Conservation (phyloP, 2,888 invertebrate species). For the Protophormia terraenovae region DNA sequence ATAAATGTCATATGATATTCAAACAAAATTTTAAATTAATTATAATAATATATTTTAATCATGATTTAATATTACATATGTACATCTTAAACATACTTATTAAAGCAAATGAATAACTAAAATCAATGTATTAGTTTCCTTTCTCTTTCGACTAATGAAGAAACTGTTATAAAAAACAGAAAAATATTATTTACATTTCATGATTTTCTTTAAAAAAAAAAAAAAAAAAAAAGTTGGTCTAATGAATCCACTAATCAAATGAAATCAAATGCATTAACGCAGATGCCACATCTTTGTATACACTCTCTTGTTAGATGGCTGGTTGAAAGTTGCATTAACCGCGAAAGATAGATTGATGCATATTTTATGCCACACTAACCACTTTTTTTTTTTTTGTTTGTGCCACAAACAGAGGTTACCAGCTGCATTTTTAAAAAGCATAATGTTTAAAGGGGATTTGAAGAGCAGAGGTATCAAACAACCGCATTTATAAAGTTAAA, state of each 20-base stretch:
- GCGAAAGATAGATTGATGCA: background rate
- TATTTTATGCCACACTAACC: background rate
- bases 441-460: background rate
- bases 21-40: no score
- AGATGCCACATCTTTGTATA: background rate
- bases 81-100: background rate
- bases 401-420: background rate
- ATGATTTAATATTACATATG: background rate
- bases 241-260: conserved; percentile 27
- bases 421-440: background rate
- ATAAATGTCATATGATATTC: no score
- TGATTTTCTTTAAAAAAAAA: no score
- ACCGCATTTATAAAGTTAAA: background rate
- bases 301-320: background rate
- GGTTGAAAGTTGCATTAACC: conserved; percentile 24
- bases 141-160: conserved; percentile 17
- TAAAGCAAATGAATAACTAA: background rate
- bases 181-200: conserved; percentile 13
- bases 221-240: background rate
- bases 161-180: background rate
- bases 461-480: background rate
- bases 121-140: background rate
- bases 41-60: no score
- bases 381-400: background rate
- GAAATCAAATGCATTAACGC: conserved; percentile 34